Evolutionary conservation across 2,797 vertebrate genomes (phyloP).

Genomic region (Sarcoramphus papa): DNA sequence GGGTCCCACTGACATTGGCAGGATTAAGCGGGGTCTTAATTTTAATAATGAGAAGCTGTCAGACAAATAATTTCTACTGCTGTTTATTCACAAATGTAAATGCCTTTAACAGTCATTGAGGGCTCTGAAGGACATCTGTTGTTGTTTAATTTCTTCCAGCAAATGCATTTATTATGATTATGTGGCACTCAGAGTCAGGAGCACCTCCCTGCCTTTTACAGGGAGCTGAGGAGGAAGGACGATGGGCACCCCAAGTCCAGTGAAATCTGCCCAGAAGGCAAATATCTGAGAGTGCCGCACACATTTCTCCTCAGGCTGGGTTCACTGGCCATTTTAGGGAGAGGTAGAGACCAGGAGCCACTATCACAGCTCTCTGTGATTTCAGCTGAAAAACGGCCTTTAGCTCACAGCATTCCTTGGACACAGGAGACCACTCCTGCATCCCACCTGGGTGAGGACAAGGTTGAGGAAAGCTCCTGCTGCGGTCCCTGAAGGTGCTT

Average conservation of each 20-base stretch:
- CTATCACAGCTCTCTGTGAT: background rate
- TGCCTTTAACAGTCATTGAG: background rate
- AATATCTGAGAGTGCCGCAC: background rate
- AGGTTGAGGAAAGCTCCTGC: background rate
- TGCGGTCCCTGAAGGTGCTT: background rate
- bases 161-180: constrained; percentile 28
- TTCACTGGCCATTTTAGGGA: background rate
- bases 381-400: background rate
- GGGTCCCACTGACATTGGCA: background rate
- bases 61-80: background rate
- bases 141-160: constrained; percentile 20
- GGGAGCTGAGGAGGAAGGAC: background rate
- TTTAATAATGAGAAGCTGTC: constrained; percentile 52
- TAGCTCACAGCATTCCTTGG: fast-evolving
- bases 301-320: background rate
- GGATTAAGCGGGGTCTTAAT: constrained; percentile 25
- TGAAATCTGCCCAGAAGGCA: background rate
- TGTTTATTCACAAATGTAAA: constrained; percentile 53
- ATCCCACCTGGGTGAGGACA: background rate
- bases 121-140: constrained; percentile 33
- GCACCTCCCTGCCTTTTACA: background rate
- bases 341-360: background rate
- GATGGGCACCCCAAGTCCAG: background rate
- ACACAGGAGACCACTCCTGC: background rate
- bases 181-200: background rate